A percentile compares a stretch with the other conserved stretches of the same genome.
These are phyloP conservation scores for Disparrhopalites patrizii DNA, from an alignment of 2,888 invertebrate species.

Conservation along the genomic window DNA sequence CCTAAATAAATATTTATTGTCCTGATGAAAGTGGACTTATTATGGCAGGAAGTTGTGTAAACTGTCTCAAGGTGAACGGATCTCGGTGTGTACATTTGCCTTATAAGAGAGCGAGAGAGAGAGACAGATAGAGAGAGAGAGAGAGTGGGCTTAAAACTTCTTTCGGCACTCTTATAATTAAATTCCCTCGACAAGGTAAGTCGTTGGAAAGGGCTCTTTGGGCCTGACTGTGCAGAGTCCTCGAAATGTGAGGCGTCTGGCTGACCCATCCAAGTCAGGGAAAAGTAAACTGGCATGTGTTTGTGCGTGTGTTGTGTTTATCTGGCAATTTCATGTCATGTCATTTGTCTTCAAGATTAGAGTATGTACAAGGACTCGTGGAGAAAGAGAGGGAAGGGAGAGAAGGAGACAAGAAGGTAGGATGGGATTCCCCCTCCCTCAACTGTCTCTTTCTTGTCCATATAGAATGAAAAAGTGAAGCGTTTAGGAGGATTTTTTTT, in stretches of 20 bases:
- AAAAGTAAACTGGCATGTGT: too few relatives aligned
- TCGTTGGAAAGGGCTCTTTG: not conserved
- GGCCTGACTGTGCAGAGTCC: too few relatives aligned
- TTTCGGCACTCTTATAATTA: not conserved
- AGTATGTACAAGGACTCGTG: not conserved
- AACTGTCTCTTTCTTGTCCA: not conserved
- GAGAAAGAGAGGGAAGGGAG: too few relatives aligned
- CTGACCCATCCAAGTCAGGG: too few relatives aligned
- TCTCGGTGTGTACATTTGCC: too few relatives aligned
- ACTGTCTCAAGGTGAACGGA: too few relatives aligned
- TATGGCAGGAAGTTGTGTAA: too few relatives aligned
- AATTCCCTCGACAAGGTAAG: not conserved
- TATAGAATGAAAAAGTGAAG: not conserved
- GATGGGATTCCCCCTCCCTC: not conserved
- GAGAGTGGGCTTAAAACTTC: not conserved
- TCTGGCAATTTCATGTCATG: not conserved
- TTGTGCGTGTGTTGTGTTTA: too few relatives aligned
- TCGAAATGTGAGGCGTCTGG: too few relatives aligned
- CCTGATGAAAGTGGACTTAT: too few relatives aligned
- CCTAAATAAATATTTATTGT: too few relatives aligned
- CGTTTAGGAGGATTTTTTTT: not conserved
- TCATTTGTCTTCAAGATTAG: not conserved
- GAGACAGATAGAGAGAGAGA: not conserved
- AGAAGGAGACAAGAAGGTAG: too few relatives aligned
- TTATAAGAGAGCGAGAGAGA: not conserved